Evolutionary conservation across 2,888 invertebrate species (phyloP), one percentile per base, ranked within the genome.

Genomic region (Cheilosia grossa): DNA sequence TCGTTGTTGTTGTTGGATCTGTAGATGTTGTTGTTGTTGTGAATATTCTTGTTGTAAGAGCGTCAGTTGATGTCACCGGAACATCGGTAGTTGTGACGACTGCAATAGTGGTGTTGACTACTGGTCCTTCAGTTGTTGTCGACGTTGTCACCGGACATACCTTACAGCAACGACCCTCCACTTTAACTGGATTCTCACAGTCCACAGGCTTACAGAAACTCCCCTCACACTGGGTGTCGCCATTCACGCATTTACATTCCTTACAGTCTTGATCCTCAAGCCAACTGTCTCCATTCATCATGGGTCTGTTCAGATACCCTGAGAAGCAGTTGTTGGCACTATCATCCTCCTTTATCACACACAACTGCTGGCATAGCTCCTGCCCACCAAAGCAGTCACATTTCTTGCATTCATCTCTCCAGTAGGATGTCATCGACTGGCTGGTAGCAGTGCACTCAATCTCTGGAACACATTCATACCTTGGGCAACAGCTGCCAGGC

Each of bases 401-500:
- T 42, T 88, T 88, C 3, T 58, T 87, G 77, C 91, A 91, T 19
- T 75, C 73, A 42, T 40, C 21, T 2, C 33, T 86, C 89, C 88
- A 88, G 70, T 87, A 89, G 1, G 67, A 42, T 0, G 15, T 2
- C 4, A 47, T 66, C 10, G 72, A 66, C 2, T 54, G 70, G 54
- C 37, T 61, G 42, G 21, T 53, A 17, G 30, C 49, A 33, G 42
- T 74, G 33, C 89, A 89, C 3, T 67, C n/a, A 2, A 88, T 87
- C 56, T 88, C 82, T 2, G 70, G 51, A 86, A 92, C 92, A 77
- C 92, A 91, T 33, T 91, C 88, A 87, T 92, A 92, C 9, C 91
- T 91, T 1, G 93, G 92, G 80, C 93, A 93, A 87, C 93, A 93
- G 87, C 92, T 93, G 24, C 91, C 91, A 0, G 92, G 91, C 17